Evolutionary conservation across 2,113 vertebrate genomes (phyloP), one percentile per base, ranked within the genome.

Genomic region (Hystrix brachyura): DNA sequence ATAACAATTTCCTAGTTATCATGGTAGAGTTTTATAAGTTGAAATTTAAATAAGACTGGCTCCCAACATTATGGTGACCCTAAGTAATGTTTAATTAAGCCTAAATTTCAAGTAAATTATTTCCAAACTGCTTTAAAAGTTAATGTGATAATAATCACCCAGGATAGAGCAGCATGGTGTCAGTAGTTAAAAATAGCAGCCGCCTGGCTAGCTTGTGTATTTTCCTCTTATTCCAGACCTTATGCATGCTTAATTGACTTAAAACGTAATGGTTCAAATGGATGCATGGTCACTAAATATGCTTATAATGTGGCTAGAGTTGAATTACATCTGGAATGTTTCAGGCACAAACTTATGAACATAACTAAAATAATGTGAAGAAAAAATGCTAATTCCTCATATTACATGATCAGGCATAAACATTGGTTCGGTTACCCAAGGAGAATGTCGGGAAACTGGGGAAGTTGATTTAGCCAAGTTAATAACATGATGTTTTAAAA

Each of bases 51-150:
- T 97, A 96, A 97, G 53, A 81, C 69, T 92, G 78, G 25, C 23
- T 89, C n/a, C 79, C 46, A 91, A 69, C 91, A 57, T 94, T 91
- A n/a, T 51, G 74, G 67, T 95, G 94, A 97, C 92, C 95, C 90
- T 94, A 96, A 97, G 94, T 96, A 94, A 95, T 95, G 46, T 96
- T 96, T 95, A 96, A 97, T 97, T 96, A 97, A 96, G 65, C 38
- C 87, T 92, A 86, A 92, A 86, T 87, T 97, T 95, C 88, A 48
- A 97, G 91, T 74, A 87, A 97, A 95, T 98, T 95, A 93, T 95
- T 95, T 96, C 62, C 64, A 95, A 94, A 94, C 59, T 94, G 62
- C 62, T 95, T 93, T 92, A 95, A 96, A 97, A 97, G 95, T 86
- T 97, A 97, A 97, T 91, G 97, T 96, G 94, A 88, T 96, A 93